Evolutionary conservation across 1,140 invertebrate species (phyloP).

Genomic region (Sarcophaga peregrina): DNA sequence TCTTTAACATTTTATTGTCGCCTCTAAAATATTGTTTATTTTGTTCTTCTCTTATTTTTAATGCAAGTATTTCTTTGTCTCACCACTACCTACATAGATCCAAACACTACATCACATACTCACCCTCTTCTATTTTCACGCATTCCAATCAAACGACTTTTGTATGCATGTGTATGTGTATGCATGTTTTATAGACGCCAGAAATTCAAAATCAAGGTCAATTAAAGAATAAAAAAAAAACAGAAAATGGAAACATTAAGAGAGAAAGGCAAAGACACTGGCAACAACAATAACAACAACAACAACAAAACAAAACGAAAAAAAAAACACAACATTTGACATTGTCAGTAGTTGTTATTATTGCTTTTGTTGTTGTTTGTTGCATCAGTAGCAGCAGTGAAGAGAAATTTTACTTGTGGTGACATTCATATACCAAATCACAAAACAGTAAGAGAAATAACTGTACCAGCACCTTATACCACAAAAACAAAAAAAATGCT

Average conservation of each 20-base stretch:
- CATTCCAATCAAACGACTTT: not conserved
- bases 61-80: too few relatives aligned
- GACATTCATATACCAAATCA: slow-evolving; percentile 9
- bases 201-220: slow-evolving; percentile 24
- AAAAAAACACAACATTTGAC: not conserved
- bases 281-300: not conserved
- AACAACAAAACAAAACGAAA: not conserved
- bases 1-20: not conserved
- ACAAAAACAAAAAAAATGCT: too few relatives aligned
- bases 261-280: not conserved
- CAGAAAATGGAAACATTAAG: not conserved
- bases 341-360: not conserved
- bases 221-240: not conserved
- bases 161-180: too few relatives aligned
- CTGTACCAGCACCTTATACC: too few relatives aligned
- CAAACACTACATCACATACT: not conserved
- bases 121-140: not conserved
- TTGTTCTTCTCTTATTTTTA: not conserved
- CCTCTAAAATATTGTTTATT: not conserved
- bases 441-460: too few relatives aligned
- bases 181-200: slow-evolving; percentile 1
- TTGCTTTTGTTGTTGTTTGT: too few relatives aligned
- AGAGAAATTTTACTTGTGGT: not conserved
- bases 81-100: too few relatives aligned
- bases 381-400: not conserved